phyloP scores from a whole-genome alignment of 2,888 invertebrate species.

The Heterodera filipjevi region DNA sequence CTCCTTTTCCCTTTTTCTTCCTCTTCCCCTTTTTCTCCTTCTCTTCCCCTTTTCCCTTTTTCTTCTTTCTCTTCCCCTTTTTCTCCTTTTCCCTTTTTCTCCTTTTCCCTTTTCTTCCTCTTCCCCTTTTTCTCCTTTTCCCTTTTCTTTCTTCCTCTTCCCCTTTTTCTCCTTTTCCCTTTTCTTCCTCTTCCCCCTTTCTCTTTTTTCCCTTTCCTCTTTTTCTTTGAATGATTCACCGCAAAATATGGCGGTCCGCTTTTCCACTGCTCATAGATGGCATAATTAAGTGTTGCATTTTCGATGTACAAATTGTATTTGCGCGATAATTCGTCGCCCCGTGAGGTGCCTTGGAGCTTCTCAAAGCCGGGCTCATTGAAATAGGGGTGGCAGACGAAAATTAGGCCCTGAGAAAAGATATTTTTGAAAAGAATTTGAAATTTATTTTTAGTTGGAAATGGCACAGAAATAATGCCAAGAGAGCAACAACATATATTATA shows the following conservation, averaged over 20 bases:
- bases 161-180: background rate
- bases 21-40: background rate
- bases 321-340: slow-evolving; percentile 59
- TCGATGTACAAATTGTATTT: slow-evolving; percentile 64
- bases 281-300: slow-evolving; percentile 64
- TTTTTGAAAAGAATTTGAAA: background rate
- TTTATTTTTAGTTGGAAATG: background rate
- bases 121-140: background rate
- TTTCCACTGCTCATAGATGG: slow-evolving; percentile 58
- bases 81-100: background rate
- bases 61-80: background rate
- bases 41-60: background rate
- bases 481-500: background rate
- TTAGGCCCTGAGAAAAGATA: slow-evolving; percentile 69
- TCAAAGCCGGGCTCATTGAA: slow-evolving; percentile 74
- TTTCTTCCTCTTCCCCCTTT: too few relatives aligned
- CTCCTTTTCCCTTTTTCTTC: background rate
- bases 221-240: slow-evolving; percentile 36
- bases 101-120: too few relatives aligned
- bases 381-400: slow-evolving; percentile 72
- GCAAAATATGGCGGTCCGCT: slow-evolving; percentile 56
- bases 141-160: background rate
- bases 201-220: background rate
- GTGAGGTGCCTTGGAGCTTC: slow-evolving; percentile 59
- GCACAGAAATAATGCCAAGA: background rate